Percentiles rank a stretch among this genome's conserved stretches.
These are phyloP conservation scores for Aphis gossypii DNA, from an alignment of 1,140 invertebrate genomes.

Conservation along the genomic window DNA sequence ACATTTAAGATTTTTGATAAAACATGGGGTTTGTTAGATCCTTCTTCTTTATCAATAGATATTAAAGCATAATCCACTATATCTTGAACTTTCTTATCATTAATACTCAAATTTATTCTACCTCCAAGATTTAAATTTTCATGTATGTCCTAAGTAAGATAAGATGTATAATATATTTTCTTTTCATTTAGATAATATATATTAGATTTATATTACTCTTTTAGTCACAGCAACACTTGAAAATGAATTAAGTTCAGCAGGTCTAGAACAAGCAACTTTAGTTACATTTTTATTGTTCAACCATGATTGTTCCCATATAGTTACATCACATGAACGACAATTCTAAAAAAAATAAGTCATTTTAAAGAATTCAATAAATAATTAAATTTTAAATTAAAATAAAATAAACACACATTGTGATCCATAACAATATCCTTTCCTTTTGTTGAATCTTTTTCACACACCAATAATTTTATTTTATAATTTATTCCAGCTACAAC, in stretches of 20 bases:
- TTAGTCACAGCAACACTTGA: neutral
- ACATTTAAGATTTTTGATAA: slow-evolving; percentile 46
- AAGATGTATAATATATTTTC: neutral
- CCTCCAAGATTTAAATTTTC: slow-evolving; percentile 13
- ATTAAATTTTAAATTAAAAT: neutral
- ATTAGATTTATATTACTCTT: slow-evolving; percentile 31
- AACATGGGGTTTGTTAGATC: slow-evolving; percentile 22
- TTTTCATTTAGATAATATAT: neutral
- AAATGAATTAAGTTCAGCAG: neutral
- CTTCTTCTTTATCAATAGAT: slow-evolving; percentile 24
- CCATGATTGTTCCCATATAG: slow-evolving; percentile 72
- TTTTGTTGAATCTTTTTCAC: slow-evolving; percentile 48
- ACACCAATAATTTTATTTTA: slow-evolving; percentile 35
- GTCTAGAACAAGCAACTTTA: slow-evolving; percentile 57
- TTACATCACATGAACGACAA: slow-evolving; percentile 66
- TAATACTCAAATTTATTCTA: neutral
- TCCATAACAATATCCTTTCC: slow-evolving; percentile 26
- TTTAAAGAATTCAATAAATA: slow-evolving; percentile 16
- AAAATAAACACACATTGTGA: neutral
- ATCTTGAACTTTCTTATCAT: slow-evolving; percentile 50
- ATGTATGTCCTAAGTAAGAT: slow-evolving; percentile 33
- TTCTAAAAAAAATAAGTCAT: slow-evolving; percentile 57
- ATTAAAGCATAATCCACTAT: slow-evolving; percentile 21
- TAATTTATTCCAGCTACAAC: slow-evolving; percentile 54
- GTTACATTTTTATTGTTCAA: slow-evolving; percentile 66